A percentile compares a stretch with the other conserved stretches of the same genome.
phyloP scores from a whole-genome alignment of 2,888 invertebrate species.

The Elysia crispata region DNA sequence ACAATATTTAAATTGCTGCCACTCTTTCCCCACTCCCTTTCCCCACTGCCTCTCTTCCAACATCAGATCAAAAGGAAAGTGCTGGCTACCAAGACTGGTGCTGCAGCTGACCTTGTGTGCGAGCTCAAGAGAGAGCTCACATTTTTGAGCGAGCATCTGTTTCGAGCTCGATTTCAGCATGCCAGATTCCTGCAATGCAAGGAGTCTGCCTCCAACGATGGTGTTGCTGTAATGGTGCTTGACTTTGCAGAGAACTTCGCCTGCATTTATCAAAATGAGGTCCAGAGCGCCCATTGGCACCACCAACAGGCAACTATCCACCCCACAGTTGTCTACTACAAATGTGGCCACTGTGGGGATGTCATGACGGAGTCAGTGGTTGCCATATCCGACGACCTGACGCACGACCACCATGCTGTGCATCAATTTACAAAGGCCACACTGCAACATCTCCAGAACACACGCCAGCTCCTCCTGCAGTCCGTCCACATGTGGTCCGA shows the following conservation, averaged over 20 bases:
- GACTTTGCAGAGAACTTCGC: not conserved
- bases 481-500: conserved; percentile 11
- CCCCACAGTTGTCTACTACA: not conserved
- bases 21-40: too few species aligned
- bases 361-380: conserved; percentile 3
- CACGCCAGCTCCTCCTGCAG: not conserved
- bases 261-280: not conserved
- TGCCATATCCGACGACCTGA: conserved; percentile 6
- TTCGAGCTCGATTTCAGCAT: conserved; percentile 2
- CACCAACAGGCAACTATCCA: conserved; percentile 16
- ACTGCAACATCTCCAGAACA: not conserved
- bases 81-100: too few species aligned
- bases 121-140: too few species aligned
- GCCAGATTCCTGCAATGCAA: not conserved
- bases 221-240: not conserved
- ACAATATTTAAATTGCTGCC: too few species aligned
- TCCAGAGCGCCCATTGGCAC: not conserved
- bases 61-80: too few species aligned
- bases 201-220: conserved; percentile 2
- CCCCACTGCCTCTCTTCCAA: too few species aligned
- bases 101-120: too few species aligned
- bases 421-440: not conserved
- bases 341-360: not conserved
- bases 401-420: not conserved
- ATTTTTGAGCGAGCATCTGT: too few species aligned